Evolutionary conservation across 2,888 invertebrate species (phyloP), one percentile per base, ranked within the genome.

Genomic region (Fragum fragum): DNA sequence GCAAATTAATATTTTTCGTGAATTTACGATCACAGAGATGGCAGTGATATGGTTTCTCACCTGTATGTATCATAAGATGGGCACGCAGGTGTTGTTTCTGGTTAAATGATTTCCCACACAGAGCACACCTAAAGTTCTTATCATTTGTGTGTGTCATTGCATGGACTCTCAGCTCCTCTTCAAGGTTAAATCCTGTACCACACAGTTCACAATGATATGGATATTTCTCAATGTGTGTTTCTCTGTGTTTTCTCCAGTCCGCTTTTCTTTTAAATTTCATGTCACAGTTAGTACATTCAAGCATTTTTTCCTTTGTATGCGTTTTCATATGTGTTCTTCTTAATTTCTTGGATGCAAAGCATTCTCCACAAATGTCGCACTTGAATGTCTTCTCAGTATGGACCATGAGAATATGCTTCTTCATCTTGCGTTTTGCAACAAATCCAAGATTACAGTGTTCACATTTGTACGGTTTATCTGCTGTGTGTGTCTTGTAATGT

Each of bases 391-490:
- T 57, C 26, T 57, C 57, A 14, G 57, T 57, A 26, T 57, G 57
- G 28, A 57, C 57, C 57, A 57, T 57, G 11, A 57, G 28, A 9
- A 57, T 57, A 28, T 57, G 57, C 26, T 57, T 23, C 57, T 57
- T 57, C 57, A 57, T 14, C 28, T 57, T 57, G 6, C 57, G 57
- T 28, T 57, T 57, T 23, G 57, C 57, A 7, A 57, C 57, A 26
- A 57, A 57, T 23, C 57, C 57, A 26, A 57, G 57, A 14, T 57
- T 26, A 26, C 57, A 57, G 14, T 57, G 57, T 23, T 57, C 57
- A 57, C 57, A 57, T 57, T 57, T 57, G 26, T 57, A 23, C 26
- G 57, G 57, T 57, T 57, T 57, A 57, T 57, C 57, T 28, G 26
- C 28, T 7, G 57, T 57, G 28, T 57, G 57, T 23, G 57, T 57